phyloP scores from a whole-genome alignment of 1,140 invertebrate species.

The Trachymyrmex septentrionalis region DNA sequence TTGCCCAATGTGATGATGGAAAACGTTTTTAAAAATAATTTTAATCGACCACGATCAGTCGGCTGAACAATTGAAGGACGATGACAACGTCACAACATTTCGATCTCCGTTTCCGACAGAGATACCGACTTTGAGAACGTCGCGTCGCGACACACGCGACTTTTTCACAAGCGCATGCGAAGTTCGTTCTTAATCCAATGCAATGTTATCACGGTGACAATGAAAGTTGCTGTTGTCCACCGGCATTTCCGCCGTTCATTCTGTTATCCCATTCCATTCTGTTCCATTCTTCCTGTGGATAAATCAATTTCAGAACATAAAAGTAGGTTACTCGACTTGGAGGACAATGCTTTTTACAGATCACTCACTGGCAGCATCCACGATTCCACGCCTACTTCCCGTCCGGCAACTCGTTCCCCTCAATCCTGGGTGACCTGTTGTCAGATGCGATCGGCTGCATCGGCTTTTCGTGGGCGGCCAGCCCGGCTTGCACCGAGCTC shows the following conservation, averaged over 20 bases:
- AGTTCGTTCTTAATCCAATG: constrained; percentile 49
- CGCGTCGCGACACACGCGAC: constrained; percentile 5
- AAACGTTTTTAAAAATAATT: constrained; percentile 55
- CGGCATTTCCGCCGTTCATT: constrained; percentile 15
- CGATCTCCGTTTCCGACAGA: constrained; percentile 39
- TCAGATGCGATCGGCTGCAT: constrained; percentile 96
- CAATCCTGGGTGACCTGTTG: constrained; percentile 97
- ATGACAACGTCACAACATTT: constrained; percentile 36
- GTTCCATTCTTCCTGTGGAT: not conserved
- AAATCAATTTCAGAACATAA: constrained; percentile 58
- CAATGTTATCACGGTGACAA: constrained; percentile 53
- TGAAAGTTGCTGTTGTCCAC: constrained; percentile 26
- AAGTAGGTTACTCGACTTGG: constrained; percentile 44
- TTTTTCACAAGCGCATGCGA: constrained; percentile 19
- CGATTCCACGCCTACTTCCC: constrained; percentile 99
- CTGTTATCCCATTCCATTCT: constrained; percentile 8
- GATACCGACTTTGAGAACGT: constrained; percentile 5
- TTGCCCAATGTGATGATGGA: constrained; percentile 19
- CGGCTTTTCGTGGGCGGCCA: constrained; percentile 98
- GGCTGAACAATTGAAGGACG: constrained; percentile 50
- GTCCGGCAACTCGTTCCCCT: constrained; percentile 97
- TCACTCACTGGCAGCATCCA: constrained; percentile 99
- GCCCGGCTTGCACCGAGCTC: constrained; percentile 94
- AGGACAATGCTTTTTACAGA: constrained; percentile 85
- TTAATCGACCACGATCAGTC: constrained; percentile 22